A percentile compares a stretch with the other conserved stretches of the same genome.
Conservation (phyloP, 2,888 invertebrate species). For the Mimas tiliae region DNA sequence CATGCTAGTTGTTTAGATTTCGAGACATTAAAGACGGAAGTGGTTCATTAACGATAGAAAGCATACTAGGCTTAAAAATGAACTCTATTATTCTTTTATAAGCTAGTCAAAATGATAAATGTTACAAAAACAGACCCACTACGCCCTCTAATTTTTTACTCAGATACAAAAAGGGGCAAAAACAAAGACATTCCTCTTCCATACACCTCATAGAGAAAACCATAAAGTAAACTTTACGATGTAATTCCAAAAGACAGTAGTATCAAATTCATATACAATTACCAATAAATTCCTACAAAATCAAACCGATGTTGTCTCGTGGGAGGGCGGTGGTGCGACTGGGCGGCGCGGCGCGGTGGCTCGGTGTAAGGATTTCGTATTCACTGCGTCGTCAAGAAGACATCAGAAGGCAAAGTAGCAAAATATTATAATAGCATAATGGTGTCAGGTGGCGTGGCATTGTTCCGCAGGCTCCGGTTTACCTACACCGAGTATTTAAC, state of each 20-base stretch:
- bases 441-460: constrained; percentile 81
- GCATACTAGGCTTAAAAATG: too few species aligned
- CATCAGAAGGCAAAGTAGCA: constrained; percentile 77
- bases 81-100: too few species aligned
- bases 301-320: constrained; percentile 51
- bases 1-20: too few species aligned
- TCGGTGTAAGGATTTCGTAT: constrained; percentile 72
- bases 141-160: background rate
- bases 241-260: constrained; percentile 49
- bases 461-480: constrained; percentile 59
- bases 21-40: too few species aligned
- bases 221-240: constrained; percentile 55
- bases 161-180: background rate
- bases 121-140: background rate
- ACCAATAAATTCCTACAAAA: constrained; percentile 72
- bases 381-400: constrained; percentile 82
- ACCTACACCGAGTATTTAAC: constrained; percentile 41
- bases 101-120: too few species aligned
- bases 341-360: constrained; percentile 38
- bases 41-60: too few species aligned
- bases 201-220: constrained; percentile 29
- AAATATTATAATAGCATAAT: constrained; percentile 84
- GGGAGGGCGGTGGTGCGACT: constrained; percentile 41
- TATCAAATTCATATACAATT: constrained; percentile 66
- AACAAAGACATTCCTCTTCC: constrained; percentile 22